Conservation (phyloP, 1,140 invertebrate genomes). For the Neodiprion lecontei region DNA sequence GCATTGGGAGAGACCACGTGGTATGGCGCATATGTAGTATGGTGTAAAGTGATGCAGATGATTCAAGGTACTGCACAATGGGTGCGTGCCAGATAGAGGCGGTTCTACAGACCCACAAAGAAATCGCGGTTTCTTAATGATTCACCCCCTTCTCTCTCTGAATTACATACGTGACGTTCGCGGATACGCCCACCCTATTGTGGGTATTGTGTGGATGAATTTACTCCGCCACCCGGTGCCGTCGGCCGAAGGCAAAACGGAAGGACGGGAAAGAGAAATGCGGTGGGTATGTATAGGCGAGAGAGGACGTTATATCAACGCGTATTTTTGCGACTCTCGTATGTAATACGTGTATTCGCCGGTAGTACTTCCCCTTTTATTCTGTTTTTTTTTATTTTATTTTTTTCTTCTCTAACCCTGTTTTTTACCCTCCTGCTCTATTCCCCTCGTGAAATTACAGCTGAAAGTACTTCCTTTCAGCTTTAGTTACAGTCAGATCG, state of each 20-base stretch:
- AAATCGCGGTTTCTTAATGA: conserved; percentile 41
- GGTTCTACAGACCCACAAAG: conserved; percentile 28
- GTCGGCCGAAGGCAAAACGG: neutral
- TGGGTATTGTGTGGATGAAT: conserved; percentile 8
- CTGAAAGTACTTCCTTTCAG: neutral
- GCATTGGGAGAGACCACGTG: neutral
- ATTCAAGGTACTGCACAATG: conserved; percentile 41
- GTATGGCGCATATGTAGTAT: neutral
- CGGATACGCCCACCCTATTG: conserved; percentile 5
- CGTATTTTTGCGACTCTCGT: neutral
- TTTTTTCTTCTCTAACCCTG: neutral
- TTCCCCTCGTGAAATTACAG: neutral
- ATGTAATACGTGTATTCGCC: neutral
- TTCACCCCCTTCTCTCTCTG: conserved; percentile 28
- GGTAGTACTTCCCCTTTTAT: neutral
- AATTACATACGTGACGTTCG: conserved; percentile 21
- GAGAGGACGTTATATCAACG: neutral
- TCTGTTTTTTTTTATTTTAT: neutral
- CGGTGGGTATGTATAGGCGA: neutral
- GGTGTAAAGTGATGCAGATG: conserved; percentile 41
- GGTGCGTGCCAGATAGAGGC: conserved; percentile 42
- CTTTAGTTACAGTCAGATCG: neutral
- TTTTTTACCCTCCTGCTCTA: neutral
- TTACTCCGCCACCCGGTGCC: neutral
- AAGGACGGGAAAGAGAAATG: neutral